These are phyloP conservation scores for Prinia subflava DNA, from an alignment of 2,113 vertebrate species.

Conservation along the genomic window DNA sequence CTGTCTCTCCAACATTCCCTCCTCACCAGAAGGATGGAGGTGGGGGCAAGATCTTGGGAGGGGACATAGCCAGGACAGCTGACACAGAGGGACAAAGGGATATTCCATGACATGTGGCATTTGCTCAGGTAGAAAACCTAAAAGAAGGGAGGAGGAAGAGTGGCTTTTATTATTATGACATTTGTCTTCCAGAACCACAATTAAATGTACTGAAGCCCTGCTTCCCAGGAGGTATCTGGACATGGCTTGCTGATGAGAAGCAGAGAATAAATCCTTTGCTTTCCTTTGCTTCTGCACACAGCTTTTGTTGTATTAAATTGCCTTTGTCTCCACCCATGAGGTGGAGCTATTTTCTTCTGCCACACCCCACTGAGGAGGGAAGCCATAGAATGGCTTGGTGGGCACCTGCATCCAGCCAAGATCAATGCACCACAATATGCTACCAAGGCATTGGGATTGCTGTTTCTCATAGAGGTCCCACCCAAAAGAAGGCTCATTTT, in stretches of 20 bases:
- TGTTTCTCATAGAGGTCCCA: neutral
- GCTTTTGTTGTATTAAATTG: neutral
- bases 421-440: neutral
- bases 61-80: neutral
- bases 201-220: neutral
- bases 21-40: neutral
- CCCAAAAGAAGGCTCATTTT: neutral
- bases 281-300: neutral
- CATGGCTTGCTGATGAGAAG: neutral
- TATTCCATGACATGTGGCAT: neutral
- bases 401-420: neutral
- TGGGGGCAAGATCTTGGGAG: neutral
- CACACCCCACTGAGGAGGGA: neutral
- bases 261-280: neutral
- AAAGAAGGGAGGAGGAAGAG: neutral
- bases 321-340: neutral
- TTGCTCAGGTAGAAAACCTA: neutral
- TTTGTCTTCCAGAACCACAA: neutral
- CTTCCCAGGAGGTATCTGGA: neutral
- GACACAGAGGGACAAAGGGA: neutral
- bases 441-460: neutral
- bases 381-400: neutral
- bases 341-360: neutral
- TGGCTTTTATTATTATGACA: accelerated
- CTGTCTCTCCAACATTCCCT: neutral